Evolutionary conservation across 2,797 vertebrate species (phyloP).

Genomic region (Alfaro cultratus): DNA sequence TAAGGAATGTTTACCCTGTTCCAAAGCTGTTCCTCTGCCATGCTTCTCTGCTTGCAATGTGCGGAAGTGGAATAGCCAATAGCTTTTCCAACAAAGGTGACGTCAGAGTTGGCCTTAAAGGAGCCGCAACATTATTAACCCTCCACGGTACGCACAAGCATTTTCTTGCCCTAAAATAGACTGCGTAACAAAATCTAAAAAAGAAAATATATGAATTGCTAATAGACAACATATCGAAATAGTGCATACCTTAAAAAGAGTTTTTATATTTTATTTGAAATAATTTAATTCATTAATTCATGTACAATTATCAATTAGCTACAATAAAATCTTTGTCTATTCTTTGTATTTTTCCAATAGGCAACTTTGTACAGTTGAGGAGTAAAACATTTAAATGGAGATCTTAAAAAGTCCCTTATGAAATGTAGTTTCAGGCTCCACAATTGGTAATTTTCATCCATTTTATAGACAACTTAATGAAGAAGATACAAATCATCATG

Average conservation of each 20-base stretch:
- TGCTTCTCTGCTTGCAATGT: conserved; percentile 38
- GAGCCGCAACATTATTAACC: background rate
- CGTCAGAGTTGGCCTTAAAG: conserved; percentile 53
- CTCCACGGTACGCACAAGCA: background rate
- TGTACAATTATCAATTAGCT: background rate
- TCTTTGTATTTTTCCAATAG: background rate
- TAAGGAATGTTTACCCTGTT: conserved; percentile 72
- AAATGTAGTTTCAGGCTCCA: no score
- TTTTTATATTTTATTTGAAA: background rate
- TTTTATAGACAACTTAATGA: no score
- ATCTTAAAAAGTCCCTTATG: no score
- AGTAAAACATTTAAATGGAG: no score
- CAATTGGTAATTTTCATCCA: no score
- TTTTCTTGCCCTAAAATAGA: background rate
- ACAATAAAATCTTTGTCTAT: background rate
- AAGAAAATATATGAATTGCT: background rate
- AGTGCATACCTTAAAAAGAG: background rate
- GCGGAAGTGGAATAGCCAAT: conserved; percentile 61
- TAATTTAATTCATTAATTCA: background rate
- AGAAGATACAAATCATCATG: no score
- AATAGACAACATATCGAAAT: background rate
- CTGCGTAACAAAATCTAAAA: background rate
- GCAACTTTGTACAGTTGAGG: background rate
- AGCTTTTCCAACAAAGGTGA: background rate
- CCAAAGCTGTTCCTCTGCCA: conserved; percentile 79